phyloP scores from a whole-genome alignment of 2,113 vertebrate genomes.

The Eubucco bourcierii region DNA sequence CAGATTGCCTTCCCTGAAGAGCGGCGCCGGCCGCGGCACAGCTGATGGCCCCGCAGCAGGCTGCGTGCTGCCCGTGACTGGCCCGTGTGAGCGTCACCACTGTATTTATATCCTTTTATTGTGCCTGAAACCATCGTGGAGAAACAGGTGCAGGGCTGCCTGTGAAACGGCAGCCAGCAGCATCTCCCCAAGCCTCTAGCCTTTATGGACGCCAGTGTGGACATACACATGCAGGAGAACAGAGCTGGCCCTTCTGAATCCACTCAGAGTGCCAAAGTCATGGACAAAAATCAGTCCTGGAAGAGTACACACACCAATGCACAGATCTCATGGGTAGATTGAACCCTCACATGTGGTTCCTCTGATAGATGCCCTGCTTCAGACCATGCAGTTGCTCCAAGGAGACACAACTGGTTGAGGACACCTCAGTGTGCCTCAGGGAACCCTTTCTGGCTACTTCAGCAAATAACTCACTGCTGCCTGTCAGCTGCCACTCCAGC shows the following conservation, averaged over 20 bases:
- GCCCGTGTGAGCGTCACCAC: background rate
- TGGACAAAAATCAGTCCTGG: background rate
- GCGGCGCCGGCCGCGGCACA: background rate
- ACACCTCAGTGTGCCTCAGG: accelerated
- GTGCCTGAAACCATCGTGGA: slow-evolving; percentile 13
- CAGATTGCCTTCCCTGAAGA: background rate
- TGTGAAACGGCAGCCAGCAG: background rate
- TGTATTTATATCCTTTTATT: slow-evolving; percentile 73
- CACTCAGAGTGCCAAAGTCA: background rate
- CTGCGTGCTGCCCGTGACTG: background rate
- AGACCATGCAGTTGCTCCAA: background rate
- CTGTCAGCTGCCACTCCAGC: background rate
- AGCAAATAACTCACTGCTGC: background rate
- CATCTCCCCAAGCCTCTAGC: background rate
- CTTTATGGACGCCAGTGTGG: background rate
- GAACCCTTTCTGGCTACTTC: background rate
- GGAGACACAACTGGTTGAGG: background rate
- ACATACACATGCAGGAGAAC: accelerated
- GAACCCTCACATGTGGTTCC: background rate
- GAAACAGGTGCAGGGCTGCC: slow-evolving; percentile 68
- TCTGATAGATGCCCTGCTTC: background rate
- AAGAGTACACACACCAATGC: background rate
- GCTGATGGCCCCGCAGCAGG: background rate
- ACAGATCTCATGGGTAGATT: background rate
- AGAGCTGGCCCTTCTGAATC: background rate